Conservation (phyloP, 2,888 invertebrate genomes). For the Gari tellinella region DNA sequence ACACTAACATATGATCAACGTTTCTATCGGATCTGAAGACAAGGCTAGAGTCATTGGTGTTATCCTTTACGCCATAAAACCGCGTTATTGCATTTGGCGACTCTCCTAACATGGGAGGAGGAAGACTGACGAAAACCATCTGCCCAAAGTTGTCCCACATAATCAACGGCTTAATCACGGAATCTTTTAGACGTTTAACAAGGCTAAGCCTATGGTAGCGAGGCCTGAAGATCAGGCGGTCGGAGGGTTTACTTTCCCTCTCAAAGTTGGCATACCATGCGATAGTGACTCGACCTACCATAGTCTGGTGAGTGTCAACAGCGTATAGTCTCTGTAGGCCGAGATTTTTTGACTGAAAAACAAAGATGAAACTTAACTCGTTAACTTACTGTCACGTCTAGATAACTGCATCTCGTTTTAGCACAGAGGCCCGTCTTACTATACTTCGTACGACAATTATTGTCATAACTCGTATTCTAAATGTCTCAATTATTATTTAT, state of each 20-base stretch:
- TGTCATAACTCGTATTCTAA: too few species aligned
- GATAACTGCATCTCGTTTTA: too few species aligned
- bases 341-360: constrained; percentile 37
- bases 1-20: constrained; percentile 51
- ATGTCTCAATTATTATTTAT: too few species aligned
- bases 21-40: constrained; percentile 39
- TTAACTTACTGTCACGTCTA: too few species aligned
- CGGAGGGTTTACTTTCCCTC: constrained; percentile 27
- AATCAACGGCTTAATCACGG: constrained; percentile 14
- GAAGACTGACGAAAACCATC: constrained; percentile 34
- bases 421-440: too few species aligned
- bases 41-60: constrained; percentile 21
- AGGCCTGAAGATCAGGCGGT: background rate
- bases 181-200: background rate
- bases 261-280: constrained; percentile 69
- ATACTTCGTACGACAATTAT: too few species aligned
- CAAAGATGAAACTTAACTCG: constrained; percentile 5
- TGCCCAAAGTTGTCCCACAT: constrained; percentile 27
- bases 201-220: background rate
- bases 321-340: constrained; percentile 68
- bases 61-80: constrained; percentile 56
- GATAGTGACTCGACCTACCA: constrained; percentile 44
- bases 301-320: constrained; percentile 53
- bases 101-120: constrained; percentile 28
- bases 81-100: constrained; percentile 9